These are phyloP conservation scores for Thysanoteuthis rhombus DNA, from an alignment of 2,888 invertebrate species.

Conservation along the genomic window DNA sequence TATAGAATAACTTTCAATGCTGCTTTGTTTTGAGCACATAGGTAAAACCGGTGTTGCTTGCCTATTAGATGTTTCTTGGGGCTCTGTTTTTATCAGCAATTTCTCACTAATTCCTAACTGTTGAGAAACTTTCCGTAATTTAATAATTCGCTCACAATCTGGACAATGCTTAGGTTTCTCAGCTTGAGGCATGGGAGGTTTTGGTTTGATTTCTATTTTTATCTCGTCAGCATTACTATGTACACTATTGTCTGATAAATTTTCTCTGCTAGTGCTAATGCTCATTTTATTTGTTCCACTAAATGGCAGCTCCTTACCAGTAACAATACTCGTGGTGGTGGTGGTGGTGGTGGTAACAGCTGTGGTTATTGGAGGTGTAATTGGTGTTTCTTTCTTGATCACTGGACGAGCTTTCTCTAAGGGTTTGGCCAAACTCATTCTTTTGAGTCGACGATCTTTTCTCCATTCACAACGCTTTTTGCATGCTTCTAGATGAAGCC, in stretches of 20 bases:
- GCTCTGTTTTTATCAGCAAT: background rate
- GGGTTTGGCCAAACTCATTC: background rate
- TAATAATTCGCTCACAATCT: conserved; percentile 26
- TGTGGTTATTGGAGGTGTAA: background rate
- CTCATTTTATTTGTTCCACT: background rate
- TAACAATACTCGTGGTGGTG: background rate
- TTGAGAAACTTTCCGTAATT: conserved; percentile 28
- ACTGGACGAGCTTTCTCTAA: background rate
- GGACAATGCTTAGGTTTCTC: conserved; percentile 27
- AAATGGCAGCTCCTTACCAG: background rate
- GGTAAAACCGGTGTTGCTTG: background rate
- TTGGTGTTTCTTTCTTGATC: background rate
- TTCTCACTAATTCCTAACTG: conserved; percentile 12
- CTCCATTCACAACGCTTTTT: background rate
- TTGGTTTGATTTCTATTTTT: background rate
- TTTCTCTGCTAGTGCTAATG: background rate
- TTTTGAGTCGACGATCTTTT: conserved; percentile 17
- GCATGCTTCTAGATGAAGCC: conserved; percentile 15
- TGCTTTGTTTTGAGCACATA: background rate
- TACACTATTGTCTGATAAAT: background rate
- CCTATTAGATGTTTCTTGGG: background rate
- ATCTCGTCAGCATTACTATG: background rate
- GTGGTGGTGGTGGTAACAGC: background rate
- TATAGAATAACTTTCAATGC: background rate
- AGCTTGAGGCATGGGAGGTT: background rate